Conservation (phyloP, 2,888 invertebrate species). For the Nymphalis polychloros region DNA sequence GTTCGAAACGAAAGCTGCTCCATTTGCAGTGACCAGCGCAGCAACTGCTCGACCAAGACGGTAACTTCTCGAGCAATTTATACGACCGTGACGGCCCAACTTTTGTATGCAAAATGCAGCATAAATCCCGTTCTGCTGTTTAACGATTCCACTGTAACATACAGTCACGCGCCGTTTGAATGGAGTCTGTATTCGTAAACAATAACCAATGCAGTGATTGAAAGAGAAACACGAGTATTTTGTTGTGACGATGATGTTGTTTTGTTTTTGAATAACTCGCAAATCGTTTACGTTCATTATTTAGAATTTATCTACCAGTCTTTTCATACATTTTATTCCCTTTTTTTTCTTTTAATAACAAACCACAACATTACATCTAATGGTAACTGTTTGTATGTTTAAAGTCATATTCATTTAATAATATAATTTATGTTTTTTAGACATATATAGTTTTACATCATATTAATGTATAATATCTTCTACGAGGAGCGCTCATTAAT, state of each 20-base stretch:
- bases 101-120: conserved; percentile 43
- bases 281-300: conserved; percentile 1
- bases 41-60: conserved; percentile 28
- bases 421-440: no score
- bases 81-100: conserved; percentile 33
- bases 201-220: conserved; percentile 50
- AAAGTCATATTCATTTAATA: no score
- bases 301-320: neutral
- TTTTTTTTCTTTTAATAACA: no score
- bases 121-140: conserved; percentile 41
- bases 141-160: conserved; percentile 35
- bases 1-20: conserved; percentile 31
- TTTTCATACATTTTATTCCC: neutral
- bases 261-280: conserved; percentile 5
- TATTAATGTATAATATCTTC: no score
- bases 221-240: conserved; percentile 49
- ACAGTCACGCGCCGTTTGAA: conserved; percentile 49
- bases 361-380: no score
- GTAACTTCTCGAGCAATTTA: conserved; percentile 32
- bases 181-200: conserved; percentile 44
- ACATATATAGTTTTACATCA: no score
- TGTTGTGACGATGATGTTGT: conserved; percentile 1
- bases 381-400: no score
- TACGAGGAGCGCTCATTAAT: neutral
- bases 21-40: conserved; percentile 16